Evolutionary conservation across 1,140 invertebrate genomes (phyloP).

Genomic region (Cotesia chilonis): DNA sequence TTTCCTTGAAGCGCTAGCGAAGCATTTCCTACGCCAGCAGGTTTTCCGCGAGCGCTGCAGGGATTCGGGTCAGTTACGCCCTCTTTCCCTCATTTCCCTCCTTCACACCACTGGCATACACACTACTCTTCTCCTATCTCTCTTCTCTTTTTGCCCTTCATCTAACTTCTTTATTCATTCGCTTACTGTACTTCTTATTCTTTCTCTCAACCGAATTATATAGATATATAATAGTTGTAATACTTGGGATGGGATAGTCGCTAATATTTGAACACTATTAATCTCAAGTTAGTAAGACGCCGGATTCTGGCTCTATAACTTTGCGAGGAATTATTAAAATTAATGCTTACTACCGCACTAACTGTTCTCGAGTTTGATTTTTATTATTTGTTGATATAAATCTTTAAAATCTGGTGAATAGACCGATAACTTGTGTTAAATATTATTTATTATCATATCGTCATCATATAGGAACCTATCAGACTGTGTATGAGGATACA

Average conservation of each 20-base stretch:
- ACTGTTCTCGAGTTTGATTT: too few relatives aligned
- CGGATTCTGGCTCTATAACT: background rate
- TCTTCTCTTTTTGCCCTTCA: slow-evolving; percentile 31
- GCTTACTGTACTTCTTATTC: slow-evolving; percentile 4
- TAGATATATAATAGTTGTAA: background rate
- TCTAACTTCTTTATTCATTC: slow-evolving; percentile 31
- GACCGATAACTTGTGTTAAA: too few relatives aligned
- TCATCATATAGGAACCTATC: too few relatives aligned
- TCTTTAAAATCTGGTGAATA: too few relatives aligned
- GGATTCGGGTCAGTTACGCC: slow-evolving; percentile 53
- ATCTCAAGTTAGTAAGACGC: slow-evolving; percentile 40
- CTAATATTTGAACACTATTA: slow-evolving; percentile 63
- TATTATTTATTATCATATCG: too few relatives aligned
- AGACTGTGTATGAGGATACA: too few relatives aligned
- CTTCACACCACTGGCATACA: too few relatives aligned
- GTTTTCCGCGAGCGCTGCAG: slow-evolving; percentile 55
- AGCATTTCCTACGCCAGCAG: slow-evolving; percentile 61
- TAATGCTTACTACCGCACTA: slow-evolving; percentile 7
- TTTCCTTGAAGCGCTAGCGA: slow-evolving; percentile 54
- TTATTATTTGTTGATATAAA: too few relatives aligned
- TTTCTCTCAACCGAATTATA: background rate
- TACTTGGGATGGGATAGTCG: slow-evolving; percentile 27
- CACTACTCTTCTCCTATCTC: too few relatives aligned
- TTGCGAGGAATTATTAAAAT: background rate
- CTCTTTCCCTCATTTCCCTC: slow-evolving; percentile 17